Evolutionary conservation across 2,113 vertebrate genomes (phyloP), one percentile per base, ranked within the genome.

Genomic region (Hystrix brachyura): DNA sequence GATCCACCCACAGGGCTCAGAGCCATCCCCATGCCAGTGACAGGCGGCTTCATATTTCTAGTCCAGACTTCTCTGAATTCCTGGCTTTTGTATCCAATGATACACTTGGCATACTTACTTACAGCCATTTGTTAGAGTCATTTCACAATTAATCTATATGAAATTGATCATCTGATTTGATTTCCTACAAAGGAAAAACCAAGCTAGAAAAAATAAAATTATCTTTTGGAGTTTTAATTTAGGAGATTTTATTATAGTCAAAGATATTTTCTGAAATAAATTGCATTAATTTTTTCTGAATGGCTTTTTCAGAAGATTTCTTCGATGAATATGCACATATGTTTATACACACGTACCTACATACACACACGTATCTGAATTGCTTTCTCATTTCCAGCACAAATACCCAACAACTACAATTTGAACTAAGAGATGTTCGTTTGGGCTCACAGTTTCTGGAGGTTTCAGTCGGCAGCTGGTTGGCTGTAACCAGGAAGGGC

Each of bases 131-230:
- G 1, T n/a, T 15, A 67, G 21, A 81, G 18, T 59, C n/a, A 64
- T 46, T 96, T 94, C 59, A 64, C 74, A 83, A 80, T 48, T 80
- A 87, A 76, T 27, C n/a, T n/a, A 13, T 59, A 25, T 72, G 34
- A 93, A 67, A 57, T 32, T 64, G 1, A 87, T 89, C 32, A 46
- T 10, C 67, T 64, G n/a, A 38, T 85, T 87, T n/a, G 48, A 91
- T 65, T 82, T 46, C 23, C 83, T 29, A 25, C 29, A 87, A 65
- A 71, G 67, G 29, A 83, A 92, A 72, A 62, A 60, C 46, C 38
- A 95, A 79, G 1, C 48, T 32, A 53, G 18, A 29, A 62, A 95
- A 80, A 85, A 55, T 57, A 65, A 92, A 84, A 87, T 95, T 18
- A 48, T 48, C n/a, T 38, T 65, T 46, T 34, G 38, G 38, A 25